A percentile compares a stretch with the other conserved stretches of the same genome.
These are phyloP conservation scores for Caerostris extrusa DNA, from an alignment of 1,140 invertebrate species.

Conservation along the genomic window DNA sequence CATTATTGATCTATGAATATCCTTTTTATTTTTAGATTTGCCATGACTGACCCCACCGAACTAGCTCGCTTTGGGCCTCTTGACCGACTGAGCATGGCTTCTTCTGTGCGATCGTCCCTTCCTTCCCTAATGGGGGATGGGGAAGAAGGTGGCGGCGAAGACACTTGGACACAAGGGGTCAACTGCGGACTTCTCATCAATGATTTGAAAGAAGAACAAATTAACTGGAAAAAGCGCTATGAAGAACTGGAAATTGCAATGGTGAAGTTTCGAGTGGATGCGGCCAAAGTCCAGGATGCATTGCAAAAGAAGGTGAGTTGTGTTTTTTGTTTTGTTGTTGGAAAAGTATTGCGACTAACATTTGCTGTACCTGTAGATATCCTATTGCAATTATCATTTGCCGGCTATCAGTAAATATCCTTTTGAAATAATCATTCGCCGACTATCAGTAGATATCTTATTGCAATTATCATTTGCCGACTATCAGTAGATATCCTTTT, in stretches of 20 bases:
- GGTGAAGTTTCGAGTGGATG: slow-evolving; percentile 90
- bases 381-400: not conserved
- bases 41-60: not conserved
- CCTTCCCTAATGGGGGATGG: slow-evolving; percentile 74
- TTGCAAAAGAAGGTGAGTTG: slow-evolving; percentile 90
- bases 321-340: not conserved
- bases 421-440: not conserved
- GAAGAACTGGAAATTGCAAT: slow-evolving; percentile 90
- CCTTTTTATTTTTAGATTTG: no score
- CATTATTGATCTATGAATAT: no score
- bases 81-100: slow-evolving; percentile 44
- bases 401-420: not conserved
- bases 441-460: no score
- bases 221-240: slow-evolving; percentile 90
- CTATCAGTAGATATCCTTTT: no score
- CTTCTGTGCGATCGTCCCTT: slow-evolving; percentile 42
- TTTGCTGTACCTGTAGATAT: not conserved
- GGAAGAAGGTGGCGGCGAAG: slow-evolving; percentile 71
- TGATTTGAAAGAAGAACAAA: slow-evolving; percentile 77
- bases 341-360: not conserved
- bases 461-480: no score
- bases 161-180: slow-evolving; percentile 19
- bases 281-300: slow-evolving; percentile 90
- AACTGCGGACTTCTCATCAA: slow-evolving; percentile 24
- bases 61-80: not conserved